These are phyloP conservation scores for Arion vulgaris DNA, from an alignment of 1,140 invertebrate genomes.

Conservation along the genomic window DNA sequence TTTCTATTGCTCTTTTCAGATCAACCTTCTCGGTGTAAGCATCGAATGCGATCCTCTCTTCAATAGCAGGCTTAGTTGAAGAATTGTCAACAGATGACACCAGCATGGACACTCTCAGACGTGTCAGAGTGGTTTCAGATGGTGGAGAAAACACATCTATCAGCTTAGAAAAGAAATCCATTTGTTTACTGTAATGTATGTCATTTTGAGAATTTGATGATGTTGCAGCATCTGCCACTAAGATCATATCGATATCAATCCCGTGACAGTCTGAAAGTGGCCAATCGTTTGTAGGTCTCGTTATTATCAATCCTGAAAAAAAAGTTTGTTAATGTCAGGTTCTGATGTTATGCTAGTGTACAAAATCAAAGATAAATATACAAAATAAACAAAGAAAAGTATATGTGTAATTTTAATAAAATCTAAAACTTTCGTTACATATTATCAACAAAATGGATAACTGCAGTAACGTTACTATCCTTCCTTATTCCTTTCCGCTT, in stretches of 20 bases:
- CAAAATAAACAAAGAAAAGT: too few relatives aligned
- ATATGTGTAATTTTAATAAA: too few relatives aligned
- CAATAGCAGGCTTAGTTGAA: background rate
- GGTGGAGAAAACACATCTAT: conserved; percentile 7
- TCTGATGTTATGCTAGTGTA: too few relatives aligned
- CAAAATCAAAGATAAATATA: too few relatives aligned
- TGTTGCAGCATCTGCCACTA: conserved; percentile 5
- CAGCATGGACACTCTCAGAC: background rate
- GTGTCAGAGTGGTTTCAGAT: background rate
- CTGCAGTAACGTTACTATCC: too few relatives aligned
- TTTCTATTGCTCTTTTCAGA: background rate
- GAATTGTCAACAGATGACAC: background rate
- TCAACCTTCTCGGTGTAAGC: background rate
- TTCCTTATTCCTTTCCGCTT: too few relatives aligned
- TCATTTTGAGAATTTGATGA: background rate
- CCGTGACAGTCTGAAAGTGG: background rate
- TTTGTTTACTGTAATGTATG: background rate
- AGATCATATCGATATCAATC: background rate
- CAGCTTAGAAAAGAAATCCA: conserved; percentile 18
- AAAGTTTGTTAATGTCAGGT: background rate
- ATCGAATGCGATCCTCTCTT: background rate
- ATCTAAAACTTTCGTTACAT: too few relatives aligned
- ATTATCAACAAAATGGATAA: too few relatives aligned
- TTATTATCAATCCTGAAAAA: background rate
- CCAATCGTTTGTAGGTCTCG: background rate